A percentile compares a stretch with the other conserved stretches of the same genome.
phyloP scores from a whole-genome alignment of 2,113 vertebrate genomes.

The Glareola pratincola region DNA sequence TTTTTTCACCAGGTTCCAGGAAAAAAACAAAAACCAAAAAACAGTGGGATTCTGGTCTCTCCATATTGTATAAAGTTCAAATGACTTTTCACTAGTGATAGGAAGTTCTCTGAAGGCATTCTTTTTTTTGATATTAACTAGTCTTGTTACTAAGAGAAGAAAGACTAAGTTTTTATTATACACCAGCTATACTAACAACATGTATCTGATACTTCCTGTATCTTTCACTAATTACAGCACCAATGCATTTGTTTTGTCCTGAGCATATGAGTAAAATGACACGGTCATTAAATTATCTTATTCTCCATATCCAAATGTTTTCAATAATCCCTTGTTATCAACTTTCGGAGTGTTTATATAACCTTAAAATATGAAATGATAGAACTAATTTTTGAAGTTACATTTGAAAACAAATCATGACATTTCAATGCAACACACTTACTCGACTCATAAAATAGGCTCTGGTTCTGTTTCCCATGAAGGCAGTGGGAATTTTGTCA shows the following conservation, averaged over 20 bases:
- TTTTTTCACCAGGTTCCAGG: neutral
- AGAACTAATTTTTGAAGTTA: neutral
- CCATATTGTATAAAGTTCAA: neutral
- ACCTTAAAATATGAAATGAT: neutral
- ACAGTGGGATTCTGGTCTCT: neutral
- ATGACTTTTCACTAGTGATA: neutral
- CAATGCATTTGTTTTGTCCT: neutral
- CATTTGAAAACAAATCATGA: neutral
- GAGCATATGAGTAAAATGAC: neutral
- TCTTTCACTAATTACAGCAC: neutral
- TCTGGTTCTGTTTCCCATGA: neutral
- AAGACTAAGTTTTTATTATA: neutral
- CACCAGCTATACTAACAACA: neutral
- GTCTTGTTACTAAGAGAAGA: neutral
- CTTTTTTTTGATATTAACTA: neutral
- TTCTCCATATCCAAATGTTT: neutral
- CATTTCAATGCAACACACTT: neutral
- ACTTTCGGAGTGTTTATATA: neutral
- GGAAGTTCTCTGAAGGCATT: neutral
- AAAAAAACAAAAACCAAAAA: neutral
- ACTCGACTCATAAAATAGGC: neutral
- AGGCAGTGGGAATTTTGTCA: neutral
- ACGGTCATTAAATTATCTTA: neutral
- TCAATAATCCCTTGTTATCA: neutral
- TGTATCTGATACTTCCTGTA: neutral